Evolutionary conservation across 2,888 invertebrate genomes (phyloP).

Genomic region (Melanotus villosus): DNA sequence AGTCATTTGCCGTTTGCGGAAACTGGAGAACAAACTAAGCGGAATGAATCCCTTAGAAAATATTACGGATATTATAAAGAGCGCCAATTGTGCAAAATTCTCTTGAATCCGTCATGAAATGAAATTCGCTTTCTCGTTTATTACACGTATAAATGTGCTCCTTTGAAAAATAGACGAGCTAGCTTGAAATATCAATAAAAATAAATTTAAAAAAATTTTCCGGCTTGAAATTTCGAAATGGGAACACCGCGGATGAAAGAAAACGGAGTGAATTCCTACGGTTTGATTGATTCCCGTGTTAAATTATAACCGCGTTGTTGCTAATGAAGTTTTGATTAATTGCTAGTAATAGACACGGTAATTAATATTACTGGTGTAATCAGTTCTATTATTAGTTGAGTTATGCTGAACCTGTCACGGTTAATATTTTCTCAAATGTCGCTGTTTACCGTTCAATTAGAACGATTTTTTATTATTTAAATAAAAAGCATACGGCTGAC

Average conservation of each 20-base stretch:
- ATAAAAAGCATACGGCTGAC: neutral
- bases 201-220: no score
- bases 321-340: neutral
- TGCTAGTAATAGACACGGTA: neutral
- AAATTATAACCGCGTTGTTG: no score
- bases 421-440: slow-evolving; percentile 1
- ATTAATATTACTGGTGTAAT: neutral
- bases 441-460: slow-evolving; percentile 7
- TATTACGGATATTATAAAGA: slow-evolving; percentile 38
- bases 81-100: slow-evolving; percentile 39
- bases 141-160: slow-evolving; percentile 7
- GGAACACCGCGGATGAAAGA: no score
- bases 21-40: slow-evolving; percentile 32
- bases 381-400: neutral
- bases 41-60: slow-evolving; percentile 37
- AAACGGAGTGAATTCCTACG: no score
- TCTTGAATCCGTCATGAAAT: slow-evolving; percentile 30
- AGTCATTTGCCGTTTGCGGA: slow-evolving; percentile 26
- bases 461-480: neutral
- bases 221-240: no score
- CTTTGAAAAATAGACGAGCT: neutral
- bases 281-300: no score
- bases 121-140: slow-evolving; percentile 36
- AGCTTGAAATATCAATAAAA: no score
- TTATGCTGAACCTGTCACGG: neutral